These are phyloP conservation scores for Nemotelus nigrinus DNA, from an alignment of 2,888 invertebrate genomes.

Conservation along the genomic window DNA sequence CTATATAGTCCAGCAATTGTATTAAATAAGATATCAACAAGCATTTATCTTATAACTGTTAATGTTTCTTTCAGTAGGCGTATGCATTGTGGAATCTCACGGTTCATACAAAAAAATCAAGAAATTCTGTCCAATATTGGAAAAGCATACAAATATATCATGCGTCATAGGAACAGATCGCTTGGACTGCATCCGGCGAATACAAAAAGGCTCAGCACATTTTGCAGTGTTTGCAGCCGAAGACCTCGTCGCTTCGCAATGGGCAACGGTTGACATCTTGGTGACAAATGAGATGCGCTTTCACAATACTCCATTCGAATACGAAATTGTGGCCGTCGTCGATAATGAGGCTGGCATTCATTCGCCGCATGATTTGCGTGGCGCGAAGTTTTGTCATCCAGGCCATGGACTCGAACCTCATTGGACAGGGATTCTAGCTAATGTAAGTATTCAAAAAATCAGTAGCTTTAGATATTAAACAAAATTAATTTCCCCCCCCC, in stretches of 20 bases:
- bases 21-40: too few species aligned
- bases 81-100: conserved; percentile 77
- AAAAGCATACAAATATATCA: conserved; percentile 71
- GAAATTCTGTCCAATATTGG: conserved; percentile 73
- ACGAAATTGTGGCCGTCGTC: conserved; percentile 75
- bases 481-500: too few species aligned
- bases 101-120: conserved; percentile 71
- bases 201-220: conserved; percentile 82
- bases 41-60: too few species aligned
- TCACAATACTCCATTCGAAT: conserved; percentile 68
- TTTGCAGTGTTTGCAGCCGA: conserved; percentile 86
- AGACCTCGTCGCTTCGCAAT: conserved; percentile 80
- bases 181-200: conserved; percentile 81
- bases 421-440: conserved; percentile 79
- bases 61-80: conserved; percentile 67
- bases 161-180: conserved; percentile 81
- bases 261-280: conserved; percentile 74
- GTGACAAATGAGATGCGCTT: conserved; percentile 76
- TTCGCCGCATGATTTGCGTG: conserved; percentile 71
- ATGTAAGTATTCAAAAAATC: conserved; percentile 67
- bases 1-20: too few species aligned
- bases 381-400: conserved; percentile 83
- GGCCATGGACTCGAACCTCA: conserved; percentile 78
- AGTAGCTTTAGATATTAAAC: neutral
- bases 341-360: conserved; percentile 70